A percentile compares a stretch with the other conserved stretches of the same genome.
Evolutionary conservation across 2,888 invertebrate genomes (phyloP).

Genomic region (Melinaea marsaeus): DNA sequence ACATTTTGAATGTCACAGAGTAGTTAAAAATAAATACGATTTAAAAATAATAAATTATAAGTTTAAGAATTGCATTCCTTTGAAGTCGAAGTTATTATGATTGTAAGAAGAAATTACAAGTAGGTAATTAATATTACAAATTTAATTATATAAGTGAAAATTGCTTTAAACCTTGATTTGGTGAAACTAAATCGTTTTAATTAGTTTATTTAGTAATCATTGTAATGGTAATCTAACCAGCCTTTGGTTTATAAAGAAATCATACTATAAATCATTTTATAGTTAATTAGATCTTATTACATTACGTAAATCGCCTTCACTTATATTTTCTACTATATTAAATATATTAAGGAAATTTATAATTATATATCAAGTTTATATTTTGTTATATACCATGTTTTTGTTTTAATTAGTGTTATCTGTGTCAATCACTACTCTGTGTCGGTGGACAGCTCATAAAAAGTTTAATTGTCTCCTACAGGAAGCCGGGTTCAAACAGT

Average conservation of each 20-base stretch:
- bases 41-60: too few species aligned
- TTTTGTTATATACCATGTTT: too few species aligned
- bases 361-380: too few species aligned
- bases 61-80: too few species aligned
- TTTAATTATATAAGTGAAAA: neutral
- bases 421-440: constrained; percentile 33
- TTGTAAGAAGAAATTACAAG: too few species aligned
- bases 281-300: neutral
- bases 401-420: neutral
- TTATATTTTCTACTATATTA: too few species aligned
- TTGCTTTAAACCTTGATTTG: neutral
- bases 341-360: too few species aligned
- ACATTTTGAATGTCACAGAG: too few species aligned
- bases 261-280: neutral
- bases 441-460: constrained; percentile 43
- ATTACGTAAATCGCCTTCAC: neutral
- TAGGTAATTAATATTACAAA: neutral
- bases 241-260: neutral
- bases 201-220: neutral
- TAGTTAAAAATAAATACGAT: too few species aligned
- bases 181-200: constrained; percentile 4
- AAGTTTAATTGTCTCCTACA: constrained; percentile 48
- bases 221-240: neutral
- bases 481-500: constrained; percentile 51
- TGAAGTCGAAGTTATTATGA: too few species aligned